These are phyloP conservation scores for Prosopocoilus inquinatus DNA, from an alignment of 2,888 invertebrate genomes.

Conservation along the genomic window DNA sequence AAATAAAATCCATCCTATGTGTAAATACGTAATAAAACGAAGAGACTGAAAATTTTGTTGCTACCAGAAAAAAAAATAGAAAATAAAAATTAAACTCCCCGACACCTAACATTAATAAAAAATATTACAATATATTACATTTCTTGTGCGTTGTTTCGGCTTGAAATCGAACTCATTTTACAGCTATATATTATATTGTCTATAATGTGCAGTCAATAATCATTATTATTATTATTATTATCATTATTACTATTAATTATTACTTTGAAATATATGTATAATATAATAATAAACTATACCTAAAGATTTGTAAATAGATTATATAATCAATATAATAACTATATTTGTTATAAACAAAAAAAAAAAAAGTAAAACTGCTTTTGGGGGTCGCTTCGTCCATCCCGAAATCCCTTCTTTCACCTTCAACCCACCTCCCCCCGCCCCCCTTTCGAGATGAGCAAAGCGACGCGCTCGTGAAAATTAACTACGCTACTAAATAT, in stretches of 20 bases:
- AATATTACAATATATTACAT: conserved; percentile 26
- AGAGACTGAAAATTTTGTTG: too few species aligned
- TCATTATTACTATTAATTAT: conserved; percentile 17
- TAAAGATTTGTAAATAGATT: conserved; percentile 23
- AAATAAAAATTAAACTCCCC: conserved; percentile 19
- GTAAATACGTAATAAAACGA: too few species aligned
- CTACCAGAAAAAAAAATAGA: too few species aligned
- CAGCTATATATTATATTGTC: conserved; percentile 38
- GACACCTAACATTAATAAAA: conserved; percentile 23
- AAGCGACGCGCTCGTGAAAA: conserved; percentile 3
- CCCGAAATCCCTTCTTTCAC: neutral
- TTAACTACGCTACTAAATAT: conserved; percentile 38
- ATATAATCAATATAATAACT: conserved; percentile 20
- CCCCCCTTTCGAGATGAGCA: neutral
- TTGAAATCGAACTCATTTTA: conserved; percentile 20
- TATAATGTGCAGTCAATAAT: conserved; percentile 48
- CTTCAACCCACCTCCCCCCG: too few species aligned
- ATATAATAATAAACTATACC: conserved; percentile 13
- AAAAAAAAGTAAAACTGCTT: conserved; percentile 14
- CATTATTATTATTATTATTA: conserved; percentile 1
- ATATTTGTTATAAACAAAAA: conserved; percentile 43
- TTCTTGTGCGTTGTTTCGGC: conserved; percentile 20
- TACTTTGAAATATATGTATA: conserved; percentile 21
- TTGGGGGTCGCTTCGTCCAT: neutral
- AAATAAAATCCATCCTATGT: conserved; percentile 6